Percentiles rank a stretch among this genome's conserved stretches.
These are phyloP conservation scores for Cydia strobilella DNA, from an alignment of 1,140 invertebrate species.

Conservation along the genomic window DNA sequence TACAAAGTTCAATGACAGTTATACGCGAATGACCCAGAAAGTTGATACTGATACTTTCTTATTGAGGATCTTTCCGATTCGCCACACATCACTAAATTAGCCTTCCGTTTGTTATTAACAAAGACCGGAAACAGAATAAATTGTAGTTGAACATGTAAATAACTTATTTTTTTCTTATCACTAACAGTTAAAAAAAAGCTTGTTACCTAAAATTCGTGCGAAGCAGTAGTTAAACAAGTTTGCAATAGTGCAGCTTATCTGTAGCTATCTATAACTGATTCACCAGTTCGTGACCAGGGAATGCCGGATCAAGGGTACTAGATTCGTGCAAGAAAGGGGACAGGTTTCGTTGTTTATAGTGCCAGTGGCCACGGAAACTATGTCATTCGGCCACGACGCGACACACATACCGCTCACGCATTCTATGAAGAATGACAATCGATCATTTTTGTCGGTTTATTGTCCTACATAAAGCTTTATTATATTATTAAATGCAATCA, in stretches of 20 bases:
- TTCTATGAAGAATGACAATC: conserved; percentile 48
- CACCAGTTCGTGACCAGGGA: conserved; percentile 13
- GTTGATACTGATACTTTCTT: conserved; percentile 72
- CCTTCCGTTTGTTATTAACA: conserved; percentile 53
- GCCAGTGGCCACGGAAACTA: conserved; percentile 55
- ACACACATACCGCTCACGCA: conserved; percentile 64
- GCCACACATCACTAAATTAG: conserved; percentile 56
- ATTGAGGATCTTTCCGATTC: conserved; percentile 67
- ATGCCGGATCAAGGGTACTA: conserved; percentile 7
- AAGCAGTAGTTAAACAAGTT: neutral
- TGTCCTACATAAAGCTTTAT: conserved; percentile 20
- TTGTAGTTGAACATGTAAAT: neutral
- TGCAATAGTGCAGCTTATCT: conserved; percentile 13
- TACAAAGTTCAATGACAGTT: conserved; percentile 71
- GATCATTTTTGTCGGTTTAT: conserved; percentile 39
- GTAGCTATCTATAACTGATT: conserved; percentile 13
- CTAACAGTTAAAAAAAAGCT: neutral
- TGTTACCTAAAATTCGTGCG: neutral
- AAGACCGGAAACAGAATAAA: conserved; percentile 37
- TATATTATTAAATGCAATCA: conserved; percentile 36
- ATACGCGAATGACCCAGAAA: conserved; percentile 71
- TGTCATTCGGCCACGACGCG: conserved; percentile 69
- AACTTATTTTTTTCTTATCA: neutral
- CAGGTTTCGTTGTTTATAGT: conserved; percentile 55
- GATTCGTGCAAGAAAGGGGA: conserved; percentile 48